phyloP scores from a whole-genome alignment of 1,140 invertebrate genomes.

The Aphelenchoides avenae region DNA sequence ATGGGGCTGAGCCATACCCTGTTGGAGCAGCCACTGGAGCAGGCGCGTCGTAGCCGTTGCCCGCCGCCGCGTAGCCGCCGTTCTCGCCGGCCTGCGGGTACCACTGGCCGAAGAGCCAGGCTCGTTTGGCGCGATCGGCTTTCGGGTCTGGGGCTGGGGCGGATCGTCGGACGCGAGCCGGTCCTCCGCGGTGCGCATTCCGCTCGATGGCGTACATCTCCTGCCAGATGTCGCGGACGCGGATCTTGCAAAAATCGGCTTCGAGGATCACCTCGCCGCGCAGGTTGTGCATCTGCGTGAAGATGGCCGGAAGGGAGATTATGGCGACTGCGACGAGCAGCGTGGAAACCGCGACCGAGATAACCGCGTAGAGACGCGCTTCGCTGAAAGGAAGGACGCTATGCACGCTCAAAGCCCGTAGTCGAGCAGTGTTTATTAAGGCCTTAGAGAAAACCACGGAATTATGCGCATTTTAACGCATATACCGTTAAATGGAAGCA shows the following conservation, averaged over 20 bases:
- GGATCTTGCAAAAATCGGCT: constrained; percentile 36
- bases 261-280: constrained; percentile 26
- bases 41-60: constrained; percentile 23
- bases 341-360: constrained; percentile 34
- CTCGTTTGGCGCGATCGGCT: constrained; percentile 6
- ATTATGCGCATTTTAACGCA: too few species aligned
- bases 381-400: too few species aligned
- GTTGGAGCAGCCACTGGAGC: too few species aligned
- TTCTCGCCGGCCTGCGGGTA: constrained; percentile 5
- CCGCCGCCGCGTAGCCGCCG: neutral
- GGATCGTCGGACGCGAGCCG: neutral
- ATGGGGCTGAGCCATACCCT: neutral
- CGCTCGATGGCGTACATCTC: constrained; percentile 29
- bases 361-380: constrained; percentile 36
- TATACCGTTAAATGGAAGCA: too few species aligned
- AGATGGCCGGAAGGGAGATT: constrained; percentile 31
- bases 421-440: too few species aligned
- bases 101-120: constrained; percentile 31
- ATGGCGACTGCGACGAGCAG: constrained; percentile 16
- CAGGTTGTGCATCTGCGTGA: constrained; percentile 26
- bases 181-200: constrained; percentile 12
- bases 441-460: too few species aligned
- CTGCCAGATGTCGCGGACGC: constrained; percentile 37
- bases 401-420: too few species aligned
- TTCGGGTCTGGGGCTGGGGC: neutral